Conservation (phyloP, 1,140 invertebrate species). For the Laodelphax striatellus region DNA sequence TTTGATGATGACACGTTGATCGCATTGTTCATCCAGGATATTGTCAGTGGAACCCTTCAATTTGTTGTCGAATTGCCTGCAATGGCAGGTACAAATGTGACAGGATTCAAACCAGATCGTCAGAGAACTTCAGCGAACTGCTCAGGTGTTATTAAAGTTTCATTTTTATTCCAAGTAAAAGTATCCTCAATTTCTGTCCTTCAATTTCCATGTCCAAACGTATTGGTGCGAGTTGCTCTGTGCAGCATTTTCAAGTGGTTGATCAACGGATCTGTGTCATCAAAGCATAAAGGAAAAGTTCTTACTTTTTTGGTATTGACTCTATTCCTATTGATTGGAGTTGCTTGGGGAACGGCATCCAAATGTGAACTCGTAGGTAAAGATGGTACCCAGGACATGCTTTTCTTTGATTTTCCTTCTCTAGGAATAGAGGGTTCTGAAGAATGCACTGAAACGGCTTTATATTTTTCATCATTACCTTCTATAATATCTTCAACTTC, state of each 20-base stretch:
- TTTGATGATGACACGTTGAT: slow-evolving; percentile 86
- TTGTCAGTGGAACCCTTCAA: slow-evolving; percentile 86
- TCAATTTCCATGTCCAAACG: slow-evolving; percentile 99
- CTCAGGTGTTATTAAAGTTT: slow-evolving; percentile 93
- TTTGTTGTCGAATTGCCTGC: slow-evolving; percentile 93
- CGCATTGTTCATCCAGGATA: slow-evolving; percentile 73
- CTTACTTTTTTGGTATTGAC: slow-evolving; percentile 86
- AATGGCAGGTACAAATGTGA: slow-evolving; percentile 94
- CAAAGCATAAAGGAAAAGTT: slow-evolving; percentile 93
- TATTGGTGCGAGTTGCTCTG: slow-evolving; percentile 95
- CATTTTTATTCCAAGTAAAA: slow-evolving; percentile 99
- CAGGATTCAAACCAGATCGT: slow-evolving; percentile 92
- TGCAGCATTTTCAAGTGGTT: slow-evolving; percentile 87
- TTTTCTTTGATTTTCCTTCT: slow-evolving; percentile 80
- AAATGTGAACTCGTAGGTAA: slow-evolving; percentile 96
- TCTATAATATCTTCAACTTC: slow-evolving; percentile 99
- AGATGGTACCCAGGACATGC: slow-evolving; percentile 80
- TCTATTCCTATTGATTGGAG: slow-evolving; percentile 90
- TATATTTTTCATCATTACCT: slow-evolving; percentile 97
- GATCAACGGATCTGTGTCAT: slow-evolving; percentile 86
- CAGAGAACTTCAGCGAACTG: slow-evolving; percentile 98
- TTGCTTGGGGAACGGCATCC: slow-evolving; percentile 98
- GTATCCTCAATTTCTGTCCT: slow-evolving; percentile 96
- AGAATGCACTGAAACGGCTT: slow-evolving; percentile 80
- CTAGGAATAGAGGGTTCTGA: slow-evolving; percentile 64